Conservation (phyloP, 2,797 vertebrate genomes). For the Cebuella pygmaea region DNA sequence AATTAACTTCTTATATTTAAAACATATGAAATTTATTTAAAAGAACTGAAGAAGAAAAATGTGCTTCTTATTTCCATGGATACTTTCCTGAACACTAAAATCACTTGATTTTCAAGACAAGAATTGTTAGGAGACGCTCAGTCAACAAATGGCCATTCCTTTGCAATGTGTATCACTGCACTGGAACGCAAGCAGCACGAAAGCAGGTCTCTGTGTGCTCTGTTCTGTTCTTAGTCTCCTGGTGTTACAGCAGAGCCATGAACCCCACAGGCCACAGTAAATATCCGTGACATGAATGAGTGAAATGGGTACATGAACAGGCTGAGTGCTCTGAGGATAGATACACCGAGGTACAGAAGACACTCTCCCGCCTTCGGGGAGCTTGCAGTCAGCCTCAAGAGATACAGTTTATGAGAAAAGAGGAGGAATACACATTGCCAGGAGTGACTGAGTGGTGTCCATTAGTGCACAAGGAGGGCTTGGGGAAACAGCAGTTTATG, state of each 20-base stretch:
- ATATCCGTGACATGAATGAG: background rate
- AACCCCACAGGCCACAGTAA: background rate
- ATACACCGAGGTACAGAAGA: background rate
- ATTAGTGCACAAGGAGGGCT: background rate
- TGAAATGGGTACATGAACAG: background rate
- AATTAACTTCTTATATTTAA: background rate
- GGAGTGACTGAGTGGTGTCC: fast-evolving
- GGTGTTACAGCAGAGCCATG: background rate
- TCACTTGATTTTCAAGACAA: background rate
- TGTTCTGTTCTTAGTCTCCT: background rate
- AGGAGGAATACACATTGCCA: background rate
- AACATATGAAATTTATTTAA: background rate
- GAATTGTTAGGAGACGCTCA: background rate
- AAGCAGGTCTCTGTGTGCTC: background rate
- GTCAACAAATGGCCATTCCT: background rate
- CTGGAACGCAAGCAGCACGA: background rate
- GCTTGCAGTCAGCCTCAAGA: background rate
- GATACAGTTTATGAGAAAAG: background rate
- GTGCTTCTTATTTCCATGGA: background rate
- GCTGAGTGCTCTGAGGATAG: background rate
- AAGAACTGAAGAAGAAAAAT: background rate
- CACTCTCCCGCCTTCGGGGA: background rate
- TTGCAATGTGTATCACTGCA: fast-evolving
- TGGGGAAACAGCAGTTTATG: background rate
- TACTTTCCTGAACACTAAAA: background rate